These are phyloP conservation scores for Dryocosmus kuriphilus DNA, from an alignment of 2,888 invertebrate genomes.

Conservation along the genomic window DNA sequence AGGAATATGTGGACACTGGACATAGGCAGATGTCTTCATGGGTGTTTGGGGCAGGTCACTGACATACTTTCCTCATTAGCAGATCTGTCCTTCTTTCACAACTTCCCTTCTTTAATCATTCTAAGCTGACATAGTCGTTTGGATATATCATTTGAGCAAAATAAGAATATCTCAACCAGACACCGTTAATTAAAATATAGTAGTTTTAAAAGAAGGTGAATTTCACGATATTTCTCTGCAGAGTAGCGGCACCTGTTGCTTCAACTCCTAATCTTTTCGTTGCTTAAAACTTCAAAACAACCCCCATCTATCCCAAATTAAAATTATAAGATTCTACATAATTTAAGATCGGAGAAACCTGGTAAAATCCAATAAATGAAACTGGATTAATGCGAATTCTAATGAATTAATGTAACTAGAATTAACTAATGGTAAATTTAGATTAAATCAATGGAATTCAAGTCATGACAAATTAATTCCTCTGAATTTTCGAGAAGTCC, in stretches of 20 bases:
- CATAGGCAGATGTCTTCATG: slow-evolving; percentile 56
- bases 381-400: no score
- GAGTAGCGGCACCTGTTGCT: not conserved
- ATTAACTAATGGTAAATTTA: no score
- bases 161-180: slow-evolving; percentile 39
- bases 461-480: no score
- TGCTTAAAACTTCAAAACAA: not conserved
- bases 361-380: no score
- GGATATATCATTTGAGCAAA: slow-evolving; percentile 42
- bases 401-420: no score
- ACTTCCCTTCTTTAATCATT: slow-evolving; percentile 45
- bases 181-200: not conserved
- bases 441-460: no score
- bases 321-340: no score
- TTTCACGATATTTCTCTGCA: slow-evolving; percentile 11
- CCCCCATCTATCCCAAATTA: no score
- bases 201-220: not conserved
- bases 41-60: slow-evolving; percentile 67
- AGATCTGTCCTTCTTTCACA: slow-evolving; percentile 64
- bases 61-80: slow-evolving; percentile 72
- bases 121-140: slow-evolving; percentile 7
- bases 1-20: slow-evolving; percentile 54
- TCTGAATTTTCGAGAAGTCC: no score
- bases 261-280: not conserved
- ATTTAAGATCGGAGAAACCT: no score